Evolutionary conservation across 2,113 vertebrate species (phyloP).

Genomic region (Elephas maximus): DNA sequence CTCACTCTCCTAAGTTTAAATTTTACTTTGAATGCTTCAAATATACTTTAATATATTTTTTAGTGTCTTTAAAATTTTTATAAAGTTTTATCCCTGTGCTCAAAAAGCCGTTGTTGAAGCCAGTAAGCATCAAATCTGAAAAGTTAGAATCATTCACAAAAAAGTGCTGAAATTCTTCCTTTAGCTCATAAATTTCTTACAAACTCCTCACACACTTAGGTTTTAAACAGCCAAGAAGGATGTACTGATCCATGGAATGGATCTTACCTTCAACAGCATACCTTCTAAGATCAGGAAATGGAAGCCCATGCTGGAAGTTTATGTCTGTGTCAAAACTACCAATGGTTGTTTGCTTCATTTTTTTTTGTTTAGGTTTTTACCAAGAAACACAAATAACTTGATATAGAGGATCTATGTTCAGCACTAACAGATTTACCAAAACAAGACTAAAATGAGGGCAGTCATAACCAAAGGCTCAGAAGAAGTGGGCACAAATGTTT

Average conservation of each 20-base stretch:
- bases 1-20: constrained; percentile 49
- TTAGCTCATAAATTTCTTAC: constrained; percentile 25
- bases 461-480: constrained; percentile 57
- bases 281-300: constrained; percentile 49
- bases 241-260: neutral
- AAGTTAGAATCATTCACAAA: constrained; percentile 59
- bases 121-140: constrained; percentile 56
- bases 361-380: neutral
- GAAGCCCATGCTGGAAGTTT: constrained; percentile 1
- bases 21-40: constrained; percentile 59
- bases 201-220: constrained; percentile 41
- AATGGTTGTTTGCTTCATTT: constrained; percentile 42
- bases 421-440: constrained; percentile 50
- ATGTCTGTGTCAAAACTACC: neutral
- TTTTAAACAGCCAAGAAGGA: neutral
- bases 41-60: constrained; percentile 51
- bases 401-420: constrained; percentile 25
- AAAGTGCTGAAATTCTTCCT: constrained; percentile 53
- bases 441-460: constrained; percentile 45
- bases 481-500: constrained; percentile 22
- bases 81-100: constrained; percentile 52
- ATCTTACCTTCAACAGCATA: constrained; percentile 46
- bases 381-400: constrained; percentile 45
- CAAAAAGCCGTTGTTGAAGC: constrained; percentile 56
- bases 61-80: constrained; percentile 13